Evolutionary conservation across 2,888 invertebrate species (phyloP), one percentile per base, ranked within the genome.

Genomic region (Elegia similella): DNA sequence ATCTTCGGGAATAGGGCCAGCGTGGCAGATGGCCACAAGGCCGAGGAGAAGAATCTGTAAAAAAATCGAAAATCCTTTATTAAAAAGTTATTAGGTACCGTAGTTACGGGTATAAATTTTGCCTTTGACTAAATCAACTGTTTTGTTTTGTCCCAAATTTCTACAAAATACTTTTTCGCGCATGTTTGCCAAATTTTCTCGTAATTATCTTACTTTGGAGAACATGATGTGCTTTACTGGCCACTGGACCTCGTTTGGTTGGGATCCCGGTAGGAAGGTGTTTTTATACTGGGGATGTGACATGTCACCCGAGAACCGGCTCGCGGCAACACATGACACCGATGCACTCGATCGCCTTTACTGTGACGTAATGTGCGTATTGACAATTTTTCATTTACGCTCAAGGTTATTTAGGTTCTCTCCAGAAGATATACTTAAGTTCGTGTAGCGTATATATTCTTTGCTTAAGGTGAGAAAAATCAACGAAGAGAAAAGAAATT

Each of bases 261-360:
- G 74, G 70, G 76, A 73, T 66, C 70, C 71, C 62, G 65, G 70
- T 67, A 72, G 75, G 78, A 75, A 79, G 81, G 82, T 82, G 82
- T 83, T 91, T 90, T 88, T 90, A 91, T 91, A 91, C 81, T 66
- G 73, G 67, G 73, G 75, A 80, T 79, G 89, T 81, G 80, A 88
- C 76, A 79, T 77, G 83, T 82, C 74, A 79, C 72, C 62, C 66
- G 72, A 67, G 76, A 88, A 90, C 90, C 89, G 88, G 56, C 84
- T 72, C 71, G 67, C 82, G 34, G 88, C 84, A 67, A 78, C 82
- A 85, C 73, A 73, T 75, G 87, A 89, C 79, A 84, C 86, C 80
- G 72, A 70, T 70, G 69, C 79, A 81, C 76, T 76, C 69, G 87
- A 82, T 83, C 80, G 83, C 84, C 85, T 84, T 83, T 82, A 77